phyloP scores from a whole-genome alignment of 2,797 vertebrate species.

The Loriculus beryllinus region DNA sequence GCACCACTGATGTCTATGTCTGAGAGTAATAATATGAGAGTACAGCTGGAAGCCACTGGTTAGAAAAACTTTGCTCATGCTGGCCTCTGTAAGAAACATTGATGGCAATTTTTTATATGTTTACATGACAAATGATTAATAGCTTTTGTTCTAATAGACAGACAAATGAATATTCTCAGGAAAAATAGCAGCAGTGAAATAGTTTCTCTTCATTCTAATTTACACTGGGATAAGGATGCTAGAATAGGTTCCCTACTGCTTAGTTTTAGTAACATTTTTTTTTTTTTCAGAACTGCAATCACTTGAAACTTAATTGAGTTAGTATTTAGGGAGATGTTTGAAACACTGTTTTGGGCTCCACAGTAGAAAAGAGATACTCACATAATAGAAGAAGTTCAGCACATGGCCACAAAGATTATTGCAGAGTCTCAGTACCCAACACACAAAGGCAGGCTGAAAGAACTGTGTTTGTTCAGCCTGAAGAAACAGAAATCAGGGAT shows the following conservation, averaged over 20 bases:
- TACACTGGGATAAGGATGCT: not conserved
- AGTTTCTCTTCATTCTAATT: not conserved
- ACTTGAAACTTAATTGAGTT: not conserved
- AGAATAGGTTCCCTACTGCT: not conserved
- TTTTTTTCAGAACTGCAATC: not conserved
- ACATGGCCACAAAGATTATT: not conserved
- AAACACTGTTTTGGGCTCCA: not conserved
- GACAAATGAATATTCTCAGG: not conserved
- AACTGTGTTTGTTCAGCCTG: not conserved
- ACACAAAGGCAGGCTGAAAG: not conserved
- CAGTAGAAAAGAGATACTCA: not conserved
- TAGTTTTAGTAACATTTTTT: not conserved
- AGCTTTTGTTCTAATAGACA: not conserved
- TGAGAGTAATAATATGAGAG: not conserved
- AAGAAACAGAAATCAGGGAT: not conserved
- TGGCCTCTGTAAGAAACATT: not conserved
- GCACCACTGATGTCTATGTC: not conserved
- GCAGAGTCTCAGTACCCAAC: not conserved
- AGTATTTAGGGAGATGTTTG: not conserved
- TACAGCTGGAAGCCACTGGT: not conserved
- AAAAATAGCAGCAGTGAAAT: not conserved
- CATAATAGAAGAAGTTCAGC: not conserved
- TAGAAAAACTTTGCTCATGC: not conserved
- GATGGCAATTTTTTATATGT: not conserved
- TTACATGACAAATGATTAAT: constrained; percentile 14